Evolutionary conservation across 2,888 invertebrate species (phyloP).

Genomic region (Psylliodes chrysocephalus): DNA sequence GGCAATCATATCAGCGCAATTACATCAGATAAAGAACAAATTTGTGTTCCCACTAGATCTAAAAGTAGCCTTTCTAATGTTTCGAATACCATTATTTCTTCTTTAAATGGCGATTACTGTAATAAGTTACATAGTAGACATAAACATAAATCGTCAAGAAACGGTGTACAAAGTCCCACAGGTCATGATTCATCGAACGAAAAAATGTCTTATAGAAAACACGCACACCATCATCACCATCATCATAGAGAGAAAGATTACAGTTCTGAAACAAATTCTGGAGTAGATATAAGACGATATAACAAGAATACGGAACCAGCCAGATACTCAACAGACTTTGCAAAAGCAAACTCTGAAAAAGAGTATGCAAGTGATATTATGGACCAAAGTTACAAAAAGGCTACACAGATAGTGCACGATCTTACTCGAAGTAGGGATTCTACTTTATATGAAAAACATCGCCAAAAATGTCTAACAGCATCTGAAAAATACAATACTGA

Average conservation of each 20-base stretch:
- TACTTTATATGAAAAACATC: constrained; percentile 60
- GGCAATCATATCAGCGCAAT: constrained; percentile 77
- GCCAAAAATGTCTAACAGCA: constrained; percentile 60
- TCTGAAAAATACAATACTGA: constrained; percentile 62
- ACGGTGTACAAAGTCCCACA: constrained; percentile 62
- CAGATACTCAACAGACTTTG: constrained; percentile 48
- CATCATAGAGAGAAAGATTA: constrained; percentile 65
- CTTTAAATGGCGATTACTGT: constrained; percentile 51
- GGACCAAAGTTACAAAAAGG: constrained; percentile 63
- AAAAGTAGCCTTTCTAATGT: constrained; percentile 67
- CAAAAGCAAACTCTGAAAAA: constrained; percentile 51
- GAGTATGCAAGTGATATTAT: constrained; percentile 54
- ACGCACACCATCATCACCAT: constrained; percentile 58
- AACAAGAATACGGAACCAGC: constrained; percentile 50
- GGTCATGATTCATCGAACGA: constrained; percentile 66
- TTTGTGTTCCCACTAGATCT: constrained; percentile 66
- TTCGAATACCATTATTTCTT: constrained; percentile 67
- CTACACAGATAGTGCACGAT: constrained; percentile 62
- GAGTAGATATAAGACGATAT: constrained; percentile 61
- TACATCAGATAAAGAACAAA: constrained; percentile 69
- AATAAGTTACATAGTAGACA: constrained; percentile 56
- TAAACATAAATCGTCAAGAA: constrained; percentile 57
- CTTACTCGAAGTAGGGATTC: constrained; percentile 56
- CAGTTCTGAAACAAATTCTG: constrained; percentile 70
- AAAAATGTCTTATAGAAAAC: constrained; percentile 53